Evolutionary conservation across 2,888 invertebrate species (phyloP), one percentile per base, ranked within the genome.

Genomic region (Pseudolycoriella hygida): DNA sequence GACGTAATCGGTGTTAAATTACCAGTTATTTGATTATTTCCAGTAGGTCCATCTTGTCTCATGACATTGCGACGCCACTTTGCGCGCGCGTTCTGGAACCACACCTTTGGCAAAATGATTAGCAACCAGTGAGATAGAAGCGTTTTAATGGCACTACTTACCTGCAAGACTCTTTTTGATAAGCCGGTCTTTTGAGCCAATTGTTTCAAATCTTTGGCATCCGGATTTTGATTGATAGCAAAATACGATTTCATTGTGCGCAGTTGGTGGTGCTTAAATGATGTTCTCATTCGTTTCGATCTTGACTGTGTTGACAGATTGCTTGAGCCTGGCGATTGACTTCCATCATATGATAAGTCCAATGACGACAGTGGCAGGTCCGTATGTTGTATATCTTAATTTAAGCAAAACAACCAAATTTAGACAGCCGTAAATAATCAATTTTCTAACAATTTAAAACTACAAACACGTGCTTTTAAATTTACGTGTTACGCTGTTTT

Each of bases 211-310:
- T 96, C 94, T 62, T 96, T 96, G 42, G 94, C 92, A 57, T 96
- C 96, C 1, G 96, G 96, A 64, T 96, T 96, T 68, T 96, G 94
- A 68, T 96, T 96, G 59, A 94, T 82, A 19, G 87, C 82, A 62
- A 96, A 96, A 65, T 94, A 94, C 14, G 87, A 86, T 67, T 94
- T 96, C 94, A 96, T 94, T 40, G 92, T 90, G 46, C 92, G 69
- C 43, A 96, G 73, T 64, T 96, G 94, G 61, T 93, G 90, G 62
- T 94, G 94, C 61, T 96, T 96, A 72, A 96, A 96, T 54, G 90
- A 92, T 40, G 94, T 96, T 45, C 94, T 72, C 86, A 94, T 92
- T 46, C 94, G 74, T 64, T 96, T 96, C 37, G 85, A 82, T 48
- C 86, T 49, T 47, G 52, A 38, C 42, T 52, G 51, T 18, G 48